Evolutionary conservation across 1,140 invertebrate species (phyloP).

Genomic region (Brachystomella parvula): DNA sequence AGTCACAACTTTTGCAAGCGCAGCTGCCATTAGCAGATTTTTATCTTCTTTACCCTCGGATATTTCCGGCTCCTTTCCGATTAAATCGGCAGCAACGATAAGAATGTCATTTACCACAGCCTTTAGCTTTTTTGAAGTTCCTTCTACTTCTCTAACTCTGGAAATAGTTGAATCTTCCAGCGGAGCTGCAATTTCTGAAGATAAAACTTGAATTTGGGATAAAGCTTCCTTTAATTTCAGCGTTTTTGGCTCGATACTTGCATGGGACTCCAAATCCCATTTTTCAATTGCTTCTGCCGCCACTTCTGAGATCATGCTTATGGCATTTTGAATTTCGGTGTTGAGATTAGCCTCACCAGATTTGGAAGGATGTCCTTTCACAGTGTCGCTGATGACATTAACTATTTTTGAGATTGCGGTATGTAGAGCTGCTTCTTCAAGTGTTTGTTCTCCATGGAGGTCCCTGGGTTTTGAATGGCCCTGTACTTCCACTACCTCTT

Average conservation of each 20-base stretch:
- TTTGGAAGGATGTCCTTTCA: neutral
- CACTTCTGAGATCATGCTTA: neutral
- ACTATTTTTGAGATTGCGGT: neutral
- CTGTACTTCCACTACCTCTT: too few species aligned
- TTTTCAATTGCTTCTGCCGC: neutral
- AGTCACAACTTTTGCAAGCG: too few species aligned
- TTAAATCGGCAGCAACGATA: neutral
- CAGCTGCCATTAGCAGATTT: too few species aligned
- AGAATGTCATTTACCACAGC: neutral
- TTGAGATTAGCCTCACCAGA: neutral
- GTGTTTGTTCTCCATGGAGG: too few species aligned
- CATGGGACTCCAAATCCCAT: neutral
- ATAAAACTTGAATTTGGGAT: neutral
- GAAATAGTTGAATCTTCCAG: neutral
- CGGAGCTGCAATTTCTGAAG: neutral
- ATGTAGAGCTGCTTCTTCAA: too few species aligned
- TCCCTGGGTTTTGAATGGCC: too few species aligned
- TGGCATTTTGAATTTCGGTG: neutral
- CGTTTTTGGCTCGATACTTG: neutral
- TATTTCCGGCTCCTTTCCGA: too few species aligned
- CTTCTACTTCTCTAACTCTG: neutral
- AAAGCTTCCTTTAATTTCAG: neutral
- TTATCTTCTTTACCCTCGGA: too few species aligned
- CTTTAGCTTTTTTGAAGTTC: neutral
- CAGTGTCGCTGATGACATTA: neutral